Percentiles rank a stretch among this genome's conserved stretches.
Conservation (phyloP, 2,113 vertebrate species). For the Gopherus flavomarginatus region DNA sequence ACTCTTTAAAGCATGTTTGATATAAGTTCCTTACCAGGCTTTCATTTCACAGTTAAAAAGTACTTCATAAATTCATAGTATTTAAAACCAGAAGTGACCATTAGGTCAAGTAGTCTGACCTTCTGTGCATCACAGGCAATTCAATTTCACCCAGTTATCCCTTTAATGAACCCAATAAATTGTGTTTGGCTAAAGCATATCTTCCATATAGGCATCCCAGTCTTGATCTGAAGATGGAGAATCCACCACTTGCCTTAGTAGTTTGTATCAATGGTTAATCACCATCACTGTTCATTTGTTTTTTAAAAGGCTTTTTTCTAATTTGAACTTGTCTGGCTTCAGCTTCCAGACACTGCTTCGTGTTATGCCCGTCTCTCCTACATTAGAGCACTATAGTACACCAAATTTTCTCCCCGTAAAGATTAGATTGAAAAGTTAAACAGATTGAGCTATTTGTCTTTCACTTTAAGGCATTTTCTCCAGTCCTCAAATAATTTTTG, state of each 20-base stretch:
- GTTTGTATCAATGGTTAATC: not conserved
- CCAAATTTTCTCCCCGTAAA: not conserved
- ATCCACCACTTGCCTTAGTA: not conserved
- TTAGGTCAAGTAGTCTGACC: not conserved
- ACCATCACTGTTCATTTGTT: not conserved
- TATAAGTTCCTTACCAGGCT: not conserved
- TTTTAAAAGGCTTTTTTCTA: not conserved
- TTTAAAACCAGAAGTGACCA: not conserved
- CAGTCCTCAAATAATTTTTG: not conserved
- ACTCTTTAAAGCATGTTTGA: not conserved
- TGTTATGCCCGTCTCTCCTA: not conserved
- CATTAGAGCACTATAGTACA: not conserved
- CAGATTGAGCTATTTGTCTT: not conserved
- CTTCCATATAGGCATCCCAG: not conserved
- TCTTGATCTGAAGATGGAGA: not conserved
- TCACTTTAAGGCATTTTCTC: not conserved
- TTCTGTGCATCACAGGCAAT: not conserved
- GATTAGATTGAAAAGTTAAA: not conserved
- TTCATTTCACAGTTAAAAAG: not conserved
- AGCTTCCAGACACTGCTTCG: not conserved
- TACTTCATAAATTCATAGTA: not conserved
- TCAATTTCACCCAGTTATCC: not conserved
- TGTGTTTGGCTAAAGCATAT: not conserved
- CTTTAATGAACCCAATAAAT: not conserved
- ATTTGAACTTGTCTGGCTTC: not conserved